Percentiles rank a stretch among this genome's conserved stretches.
These are phyloP conservation scores for Sinodicranocentrus sp. DNA, from an alignment of 2,888 invertebrate genomes.

Conservation along the genomic window DNA sequence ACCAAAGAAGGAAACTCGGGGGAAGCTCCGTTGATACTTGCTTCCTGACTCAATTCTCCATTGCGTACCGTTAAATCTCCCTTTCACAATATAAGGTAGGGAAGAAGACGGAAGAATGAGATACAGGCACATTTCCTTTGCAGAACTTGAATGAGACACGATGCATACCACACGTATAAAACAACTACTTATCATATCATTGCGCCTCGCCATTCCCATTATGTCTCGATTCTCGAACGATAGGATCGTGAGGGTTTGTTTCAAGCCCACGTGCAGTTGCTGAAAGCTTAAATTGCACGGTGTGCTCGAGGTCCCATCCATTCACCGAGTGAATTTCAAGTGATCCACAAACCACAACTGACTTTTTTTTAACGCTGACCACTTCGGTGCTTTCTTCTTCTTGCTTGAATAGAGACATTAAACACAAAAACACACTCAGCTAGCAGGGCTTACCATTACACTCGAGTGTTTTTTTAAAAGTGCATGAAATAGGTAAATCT, in stretches of 20 bases:
- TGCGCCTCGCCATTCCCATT: conserved; percentile 21
- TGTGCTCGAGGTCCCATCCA: conserved; percentile 40
- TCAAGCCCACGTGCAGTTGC: conserved; percentile 59
- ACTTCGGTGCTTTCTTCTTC: background rate
- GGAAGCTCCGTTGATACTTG: conserved; percentile 8
- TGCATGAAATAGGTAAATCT: too few species aligned
- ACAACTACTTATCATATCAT: conserved; percentile 48
- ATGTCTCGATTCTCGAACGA: background rate
- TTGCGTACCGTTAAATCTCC: too few species aligned
- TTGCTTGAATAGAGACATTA: background rate
- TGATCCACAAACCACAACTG: conserved; percentile 36
- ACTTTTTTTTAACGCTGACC: conserved; percentile 14
- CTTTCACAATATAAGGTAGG: too few species aligned
- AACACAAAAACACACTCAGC: too few species aligned
- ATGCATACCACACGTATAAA: too few species aligned
- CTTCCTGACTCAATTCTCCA: too few species aligned
- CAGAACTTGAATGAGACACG: too few species aligned
- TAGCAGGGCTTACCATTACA: too few species aligned
- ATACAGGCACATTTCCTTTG: too few species aligned
- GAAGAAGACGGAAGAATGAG: too few species aligned
- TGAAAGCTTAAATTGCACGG: conserved; percentile 52
- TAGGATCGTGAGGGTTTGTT: conserved; percentile 39
- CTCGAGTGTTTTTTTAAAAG: too few species aligned
- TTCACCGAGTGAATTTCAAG: conserved; percentile 64
- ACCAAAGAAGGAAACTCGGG: conserved; percentile 26